Base-by-base conservation (phyloP, 2,888 invertebrate genomes). In the Gastracanthus pulcherrimus region DNA sequence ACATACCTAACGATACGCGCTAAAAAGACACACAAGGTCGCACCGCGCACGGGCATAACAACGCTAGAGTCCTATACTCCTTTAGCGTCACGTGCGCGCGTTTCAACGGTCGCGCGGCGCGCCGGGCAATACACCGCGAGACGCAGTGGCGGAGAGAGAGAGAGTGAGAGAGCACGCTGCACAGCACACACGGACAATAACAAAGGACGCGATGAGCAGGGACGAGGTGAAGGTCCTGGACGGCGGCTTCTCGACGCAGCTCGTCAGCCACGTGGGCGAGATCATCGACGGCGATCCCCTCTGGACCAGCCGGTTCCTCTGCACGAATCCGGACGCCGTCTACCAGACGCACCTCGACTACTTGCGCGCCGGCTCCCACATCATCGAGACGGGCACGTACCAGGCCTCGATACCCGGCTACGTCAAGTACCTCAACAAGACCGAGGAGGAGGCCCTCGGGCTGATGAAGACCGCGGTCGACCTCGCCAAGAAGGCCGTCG, bases 301-400 rank as follows among this genome's bases (percentile, higher is more conserved):
- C 41, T 98, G 98, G 98, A 97, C 97, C 88, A 95, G 97, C 5
- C 94, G 96, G 80, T 96, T 97, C 88, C 93, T 98, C 83, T 94
- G 95, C 79, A 96, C 96, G 1, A 94, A 97, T 91, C 96, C 96
- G 2, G 94, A 95, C 16, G 96, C 96, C 72, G 95, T 98, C 74
- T 93, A 95, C 83, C 94, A 94, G 85, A 96, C 96, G 0, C 98
- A 98, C 91, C 92, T 96, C 87, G 97, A 96, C 89, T 97, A 96
- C 90, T 92, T 97, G 66, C 94, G 95, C 93, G 97, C 96, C 89
- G 98, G 98, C 26, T 96, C 98, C 55, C 96, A 98, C 89, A 92
- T 98, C 82, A 95, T 98, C 86, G 87, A 90, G 76, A 91, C 91
- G 1, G 87, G 88, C 55, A 91, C 90, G 0, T 91, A 90, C 81